Evolutionary conservation across 2,113 vertebrate species (phyloP), one percentile per base, ranked within the genome.

Genomic region (Tor tambroides): DNA sequence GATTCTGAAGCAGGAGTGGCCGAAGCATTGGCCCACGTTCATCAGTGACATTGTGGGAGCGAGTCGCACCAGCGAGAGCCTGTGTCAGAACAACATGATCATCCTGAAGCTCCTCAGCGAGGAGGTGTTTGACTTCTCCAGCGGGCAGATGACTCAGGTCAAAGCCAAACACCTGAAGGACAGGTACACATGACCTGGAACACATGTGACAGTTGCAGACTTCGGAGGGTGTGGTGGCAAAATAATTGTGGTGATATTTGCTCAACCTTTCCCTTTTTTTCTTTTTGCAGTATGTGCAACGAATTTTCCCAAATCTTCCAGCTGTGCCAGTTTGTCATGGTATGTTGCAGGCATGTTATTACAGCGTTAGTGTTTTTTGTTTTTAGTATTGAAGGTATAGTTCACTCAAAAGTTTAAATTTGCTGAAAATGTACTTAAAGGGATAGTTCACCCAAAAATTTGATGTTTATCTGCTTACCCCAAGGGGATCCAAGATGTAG

Each of bases 41-140:
- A 99, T 99, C 93, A 99, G 98, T 0, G 98, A 99, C 91, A 99
- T 99, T n/a, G 98, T 99, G 74, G 98, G 98, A 77, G 98, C 98
- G 0, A 99, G 98, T 92, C 96, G 97, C 56, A 99, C 97, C 91
- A 99, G 98, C 9, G 98, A 99, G 93, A 98, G 98, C 93, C 96
- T 99, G 14, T 99, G 98, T 92, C 98, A 99, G 93, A 99, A 99
- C 95, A 99, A 99, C 91, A 99, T 99, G 98, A 94, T 99, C 63
- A 99, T 99, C 88, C 95, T 99, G 21, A 99, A 99, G 91, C 95
- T 99, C 78, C 92, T 99, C 83, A 99, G 98, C 21, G 98, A 99
- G 92, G 98, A 99, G 93, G 98, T 99, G 38, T 99, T 99, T 93
- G 98, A 97, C 92, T 97, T 97, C 76, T 97, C 96, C 90, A 97